Evolutionary conservation across 1,140 invertebrate genomes (phyloP).

Genomic region (Trichogramma pretiosum): DNA sequence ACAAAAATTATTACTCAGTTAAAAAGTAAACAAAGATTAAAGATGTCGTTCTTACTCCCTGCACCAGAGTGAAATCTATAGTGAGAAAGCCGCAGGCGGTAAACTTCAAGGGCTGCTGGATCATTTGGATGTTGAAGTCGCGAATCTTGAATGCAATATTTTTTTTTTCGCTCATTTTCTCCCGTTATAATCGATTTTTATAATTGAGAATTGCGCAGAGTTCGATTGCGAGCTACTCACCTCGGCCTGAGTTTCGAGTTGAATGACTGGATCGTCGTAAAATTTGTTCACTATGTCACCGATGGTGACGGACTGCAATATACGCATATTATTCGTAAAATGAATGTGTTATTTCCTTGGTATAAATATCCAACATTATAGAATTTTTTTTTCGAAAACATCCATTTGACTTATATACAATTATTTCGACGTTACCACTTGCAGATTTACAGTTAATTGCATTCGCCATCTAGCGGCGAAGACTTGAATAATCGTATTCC

Average conservation of each 20-base stretch:
- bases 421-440: no score
- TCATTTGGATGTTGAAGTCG: constrained; percentile 26
- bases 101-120: constrained; percentile 28
- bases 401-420: no score
- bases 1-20: not conserved
- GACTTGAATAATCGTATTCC: no score
- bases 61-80: constrained; percentile 25
- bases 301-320: constrained; percentile 18
- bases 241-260: constrained; percentile 21
- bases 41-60: constrained; percentile 16
- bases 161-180: not conserved
- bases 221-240: constrained; percentile 2
- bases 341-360: not conserved
- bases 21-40: not conserved
- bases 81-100: constrained; percentile 30
- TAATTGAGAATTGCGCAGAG: not conserved
- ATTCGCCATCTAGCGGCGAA: no score
- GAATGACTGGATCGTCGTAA: constrained; percentile 19
- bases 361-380: not conserved
- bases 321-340: not conserved
- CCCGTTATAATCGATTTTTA: not conserved
- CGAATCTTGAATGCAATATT: constrained; percentile 22
- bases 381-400: no score
- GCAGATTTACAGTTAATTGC: no score
- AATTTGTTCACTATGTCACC: constrained; percentile 27